Evolutionary conservation across 1,140 invertebrate genomes (phyloP).

Genomic region (Drosophila teissieri): DNA sequence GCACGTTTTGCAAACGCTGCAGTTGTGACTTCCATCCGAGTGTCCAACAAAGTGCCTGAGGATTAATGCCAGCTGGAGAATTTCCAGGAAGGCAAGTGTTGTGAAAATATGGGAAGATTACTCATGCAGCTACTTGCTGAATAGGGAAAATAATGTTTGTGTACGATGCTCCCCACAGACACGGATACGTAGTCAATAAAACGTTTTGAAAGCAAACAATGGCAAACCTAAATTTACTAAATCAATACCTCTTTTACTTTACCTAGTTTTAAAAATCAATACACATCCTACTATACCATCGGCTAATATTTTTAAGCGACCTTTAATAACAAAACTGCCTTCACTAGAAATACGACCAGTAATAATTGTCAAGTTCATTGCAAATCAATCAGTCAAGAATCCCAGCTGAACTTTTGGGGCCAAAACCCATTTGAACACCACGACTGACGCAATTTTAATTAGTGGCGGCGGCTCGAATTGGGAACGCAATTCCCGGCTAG

Average conservation of each 20-base stretch:
- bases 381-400: constrained; percentile 12
- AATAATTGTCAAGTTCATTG: constrained; percentile 9
- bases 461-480: constrained; percentile 23
- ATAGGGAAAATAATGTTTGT: neutral
- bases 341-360: constrained; percentile 8
- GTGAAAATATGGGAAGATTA: constrained; percentile 10
- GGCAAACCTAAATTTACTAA: neutral
- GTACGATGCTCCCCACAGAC: neutral
- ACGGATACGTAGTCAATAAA: neutral
- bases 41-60: neutral
- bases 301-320: neutral
- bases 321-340: neutral
- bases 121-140: constrained; percentile 7
- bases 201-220: neutral
- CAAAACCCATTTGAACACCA: constrained; percentile 2
- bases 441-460: constrained; percentile 49
- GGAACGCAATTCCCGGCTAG: constrained; percentile 14
- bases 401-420: neutral
- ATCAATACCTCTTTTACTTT: neutral
- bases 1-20: constrained; percentile 13
- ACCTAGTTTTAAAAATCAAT: neutral
- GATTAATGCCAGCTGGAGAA: constrained; percentile 8
- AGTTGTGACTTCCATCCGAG: constrained; percentile 23
- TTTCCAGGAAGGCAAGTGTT: neutral
- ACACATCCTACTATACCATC: neutral